Evolutionary conservation across 2,113 vertebrate species (phyloP).

Genomic region (Colinus virginianus): DNA sequence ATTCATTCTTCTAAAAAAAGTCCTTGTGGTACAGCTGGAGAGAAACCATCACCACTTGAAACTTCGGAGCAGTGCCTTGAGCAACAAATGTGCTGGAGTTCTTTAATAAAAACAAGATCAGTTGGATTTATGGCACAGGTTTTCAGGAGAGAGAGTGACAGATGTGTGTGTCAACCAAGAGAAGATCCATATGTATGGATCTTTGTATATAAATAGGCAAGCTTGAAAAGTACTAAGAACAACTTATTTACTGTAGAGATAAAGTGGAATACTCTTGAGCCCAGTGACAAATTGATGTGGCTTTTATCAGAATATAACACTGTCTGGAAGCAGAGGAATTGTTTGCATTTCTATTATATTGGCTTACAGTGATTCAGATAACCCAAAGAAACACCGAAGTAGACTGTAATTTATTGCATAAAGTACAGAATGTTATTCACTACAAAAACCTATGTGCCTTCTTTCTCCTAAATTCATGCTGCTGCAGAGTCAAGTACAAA

Average conservation of each 20-base stretch:
- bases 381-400: background rate
- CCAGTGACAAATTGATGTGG: background rate
- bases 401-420: background rate
- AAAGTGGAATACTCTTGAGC: background rate
- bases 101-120: background rate
- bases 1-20: background rate
- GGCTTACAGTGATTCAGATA: background rate
- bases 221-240: background rate
- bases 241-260: background rate
- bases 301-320: background rate
- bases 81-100: fast-evolving
- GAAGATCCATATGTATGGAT: background rate
- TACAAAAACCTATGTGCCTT: background rate
- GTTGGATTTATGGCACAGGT: background rate
- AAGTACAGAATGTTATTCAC: background rate
- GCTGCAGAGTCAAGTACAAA: background rate
- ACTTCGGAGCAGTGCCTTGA: background rate
- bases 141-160: background rate
- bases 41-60: fast-evolving
- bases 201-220: background rate
- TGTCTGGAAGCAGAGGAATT: background rate
- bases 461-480: background rate
- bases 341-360: background rate
- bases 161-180: background rate
- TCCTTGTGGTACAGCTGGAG: background rate